phyloP scores from a whole-genome alignment of 2,888 invertebrate species.

The Oscheius sp. region DNA sequence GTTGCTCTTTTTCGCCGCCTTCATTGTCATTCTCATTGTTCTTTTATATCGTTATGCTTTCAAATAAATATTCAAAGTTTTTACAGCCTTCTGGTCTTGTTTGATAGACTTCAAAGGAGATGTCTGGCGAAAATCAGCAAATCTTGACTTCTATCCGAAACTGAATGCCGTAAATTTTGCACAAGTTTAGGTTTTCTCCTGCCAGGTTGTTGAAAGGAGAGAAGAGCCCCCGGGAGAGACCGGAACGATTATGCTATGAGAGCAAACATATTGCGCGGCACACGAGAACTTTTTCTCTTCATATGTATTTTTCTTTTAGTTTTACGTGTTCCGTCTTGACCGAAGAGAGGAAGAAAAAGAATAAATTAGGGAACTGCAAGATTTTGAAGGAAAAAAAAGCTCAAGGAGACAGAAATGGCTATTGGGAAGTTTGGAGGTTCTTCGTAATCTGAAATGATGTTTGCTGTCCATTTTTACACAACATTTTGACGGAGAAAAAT shows the following conservation, averaged over 20 bases:
- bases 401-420: too few relatives aligned
- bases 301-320: background rate
- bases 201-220: too few relatives aligned
- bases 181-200: too few relatives aligned
- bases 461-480: too few relatives aligned
- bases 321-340: background rate
- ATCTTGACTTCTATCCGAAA: too few relatives aligned
- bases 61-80: background rate
- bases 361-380: background rate
- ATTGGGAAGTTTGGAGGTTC: too few relatives aligned
- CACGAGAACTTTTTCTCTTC: slow-evolving; percentile 16
- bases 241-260: slow-evolving; percentile 30
- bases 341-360: background rate
- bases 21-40: slow-evolving; percentile 18
- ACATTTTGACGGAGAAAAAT: too few relatives aligned
- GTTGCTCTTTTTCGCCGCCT: slow-evolving; percentile 5
- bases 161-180: too few relatives aligned
- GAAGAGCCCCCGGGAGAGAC: slow-evolving; percentile 7
- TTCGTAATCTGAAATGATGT: too few relatives aligned
- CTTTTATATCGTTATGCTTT: slow-evolving; percentile 20
- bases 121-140: too few relatives aligned
- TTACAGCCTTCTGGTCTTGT: too few relatives aligned
- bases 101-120: too few relatives aligned
- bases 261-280: slow-evolving; percentile 29
- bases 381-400: background rate